Percentiles rank a stretch among this genome's conserved stretches.
Conservation (phyloP, 64 coral and sea anemone genomes). For the Stichodactyla helianthus region DNA sequence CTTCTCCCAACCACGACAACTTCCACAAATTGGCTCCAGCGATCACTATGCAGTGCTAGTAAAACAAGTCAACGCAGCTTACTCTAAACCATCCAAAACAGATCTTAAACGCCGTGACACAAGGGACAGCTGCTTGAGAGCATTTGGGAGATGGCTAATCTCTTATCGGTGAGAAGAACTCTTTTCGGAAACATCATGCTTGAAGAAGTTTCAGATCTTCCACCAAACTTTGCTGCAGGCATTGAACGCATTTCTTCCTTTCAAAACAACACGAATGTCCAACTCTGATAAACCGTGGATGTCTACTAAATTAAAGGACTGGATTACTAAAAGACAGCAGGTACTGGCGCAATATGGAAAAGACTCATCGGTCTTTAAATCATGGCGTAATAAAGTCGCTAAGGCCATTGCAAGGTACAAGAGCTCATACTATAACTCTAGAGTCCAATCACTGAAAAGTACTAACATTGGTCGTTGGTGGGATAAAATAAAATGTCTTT, state of each 20-base stretch:
- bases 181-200: conserved; percentile 6
- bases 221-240: conserved; percentile 16
- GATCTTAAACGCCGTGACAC: conserved; percentile 45
- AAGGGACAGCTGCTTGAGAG: conserved; percentile 36
- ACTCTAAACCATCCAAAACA: conserved; percentile 24
- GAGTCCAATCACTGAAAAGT: not conserved
- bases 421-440: not conserved
- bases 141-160: conserved; percentile 52
- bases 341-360: conserved; percentile 16
- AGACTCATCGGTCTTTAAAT: not conserved
- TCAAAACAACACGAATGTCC: conserved; percentile 32
- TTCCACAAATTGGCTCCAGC: conserved; percentile 46
- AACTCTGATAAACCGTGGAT: conserved; percentile 55
- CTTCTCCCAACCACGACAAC: conserved; percentile 25
- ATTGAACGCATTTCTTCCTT: conserved; percentile 45
- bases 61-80: too few species aligned
- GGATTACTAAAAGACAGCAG: conserved; percentile 39
- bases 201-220: conserved; percentile 36
- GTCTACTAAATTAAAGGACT: conserved; percentile 37
- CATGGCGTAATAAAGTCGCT: not conserved
- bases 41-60: too few species aligned
- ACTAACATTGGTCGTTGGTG: too few species aligned
- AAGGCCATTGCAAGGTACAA: not conserved
- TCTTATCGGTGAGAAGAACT: conserved; percentile 45
- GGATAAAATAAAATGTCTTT: too few species aligned